phyloP scores from a whole-genome alignment of 2,888 invertebrate species.

The Bombylius discolor region DNA sequence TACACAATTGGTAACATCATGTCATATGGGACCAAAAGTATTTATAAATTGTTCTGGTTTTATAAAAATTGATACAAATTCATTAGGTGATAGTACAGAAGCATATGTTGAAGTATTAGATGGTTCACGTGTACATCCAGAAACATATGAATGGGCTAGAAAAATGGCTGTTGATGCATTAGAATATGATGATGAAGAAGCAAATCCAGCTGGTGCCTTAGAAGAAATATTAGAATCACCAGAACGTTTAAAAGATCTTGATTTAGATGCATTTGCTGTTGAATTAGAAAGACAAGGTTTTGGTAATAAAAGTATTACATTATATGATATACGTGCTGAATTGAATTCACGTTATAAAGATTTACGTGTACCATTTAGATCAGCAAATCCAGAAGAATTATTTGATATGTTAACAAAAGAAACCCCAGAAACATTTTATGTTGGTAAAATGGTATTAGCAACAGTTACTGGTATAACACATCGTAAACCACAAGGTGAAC shows the following conservation, averaged over 20 bases:
- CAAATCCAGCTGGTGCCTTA: constrained; percentile 90
- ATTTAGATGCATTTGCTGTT: constrained; percentile 96
- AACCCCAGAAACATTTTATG: constrained; percentile 84
- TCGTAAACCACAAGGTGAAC: constrained; percentile 81
- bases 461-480: constrained; percentile 72
- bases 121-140: constrained; percentile 95
- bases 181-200: constrained; percentile 95
- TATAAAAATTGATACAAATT: constrained; percentile 95
- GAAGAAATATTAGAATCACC: constrained; percentile 96
- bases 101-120: constrained; percentile 93
- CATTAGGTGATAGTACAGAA: constrained; percentile 86
- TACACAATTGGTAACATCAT: constrained; percentile 87
- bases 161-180: constrained; percentile 99
- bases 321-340: constrained; percentile 95
- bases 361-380: constrained; percentile 60
- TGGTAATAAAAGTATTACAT: constrained; percentile 81
- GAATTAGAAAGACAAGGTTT: constrained; percentile 87
- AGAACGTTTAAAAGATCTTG: constrained; percentile 85
- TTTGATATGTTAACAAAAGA: constrained; percentile 96
- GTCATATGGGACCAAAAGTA: constrained; percentile 96
- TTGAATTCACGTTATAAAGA: constrained; percentile 90
- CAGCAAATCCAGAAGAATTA: constrained; percentile 72
- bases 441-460: constrained; percentile 73
- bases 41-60: constrained; percentile 99
- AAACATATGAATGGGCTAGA: constrained; percentile 98